Percentiles rank a stretch among this genome's conserved stretches.
Conservation (phyloP, 2,888 invertebrate genomes). For the Volucella inflata region DNA sequence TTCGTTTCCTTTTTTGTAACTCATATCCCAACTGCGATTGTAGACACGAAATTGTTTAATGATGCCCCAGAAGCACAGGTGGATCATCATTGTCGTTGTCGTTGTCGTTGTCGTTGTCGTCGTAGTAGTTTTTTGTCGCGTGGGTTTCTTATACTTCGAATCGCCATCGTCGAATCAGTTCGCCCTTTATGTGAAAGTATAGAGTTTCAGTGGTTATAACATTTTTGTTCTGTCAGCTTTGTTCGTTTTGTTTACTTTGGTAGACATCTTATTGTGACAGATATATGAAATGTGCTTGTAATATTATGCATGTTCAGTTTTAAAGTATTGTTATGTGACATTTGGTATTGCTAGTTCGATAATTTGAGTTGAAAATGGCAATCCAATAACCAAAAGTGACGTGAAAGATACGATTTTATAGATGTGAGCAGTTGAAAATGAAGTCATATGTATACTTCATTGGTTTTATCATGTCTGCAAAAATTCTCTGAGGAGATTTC, state of each 20-base stretch:
- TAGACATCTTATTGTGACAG: slow-evolving; percentile 71
- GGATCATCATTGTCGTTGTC: slow-evolving; percentile 39
- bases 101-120: slow-evolving; percentile 2
- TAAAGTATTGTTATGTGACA: slow-evolving; percentile 58
- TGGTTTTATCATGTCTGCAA: too few species aligned
- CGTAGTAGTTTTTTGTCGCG: slow-evolving; percentile 63
- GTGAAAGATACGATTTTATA: too few species aligned
- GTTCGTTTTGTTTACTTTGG: background rate
- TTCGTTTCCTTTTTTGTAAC: slow-evolving; percentile 43
- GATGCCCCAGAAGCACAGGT: slow-evolving; percentile 72
- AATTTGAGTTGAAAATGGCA: too few species aligned
- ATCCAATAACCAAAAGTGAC: too few species aligned
- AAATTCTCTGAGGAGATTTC: too few species aligned
- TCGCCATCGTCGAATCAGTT: slow-evolving; percentile 24
- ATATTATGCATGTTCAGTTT: slow-evolving; percentile 52
- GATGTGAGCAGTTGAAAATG: too few species aligned
- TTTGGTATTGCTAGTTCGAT: background rate
- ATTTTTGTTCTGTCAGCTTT: slow-evolving; percentile 64
- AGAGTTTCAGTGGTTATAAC: slow-evolving; percentile 64
- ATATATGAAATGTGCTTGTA: slow-evolving; percentile 60
- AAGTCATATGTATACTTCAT: too few species aligned
- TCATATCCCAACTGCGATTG: slow-evolving; percentile 56
- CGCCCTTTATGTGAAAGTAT: slow-evolving; percentile 54
- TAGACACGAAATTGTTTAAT: slow-evolving; percentile 72
- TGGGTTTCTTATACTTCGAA: slow-evolving; percentile 52